Base-by-base conservation (phyloP, 92 coral and sea anemone species). In the Scolanthus callimorphus region DNA sequence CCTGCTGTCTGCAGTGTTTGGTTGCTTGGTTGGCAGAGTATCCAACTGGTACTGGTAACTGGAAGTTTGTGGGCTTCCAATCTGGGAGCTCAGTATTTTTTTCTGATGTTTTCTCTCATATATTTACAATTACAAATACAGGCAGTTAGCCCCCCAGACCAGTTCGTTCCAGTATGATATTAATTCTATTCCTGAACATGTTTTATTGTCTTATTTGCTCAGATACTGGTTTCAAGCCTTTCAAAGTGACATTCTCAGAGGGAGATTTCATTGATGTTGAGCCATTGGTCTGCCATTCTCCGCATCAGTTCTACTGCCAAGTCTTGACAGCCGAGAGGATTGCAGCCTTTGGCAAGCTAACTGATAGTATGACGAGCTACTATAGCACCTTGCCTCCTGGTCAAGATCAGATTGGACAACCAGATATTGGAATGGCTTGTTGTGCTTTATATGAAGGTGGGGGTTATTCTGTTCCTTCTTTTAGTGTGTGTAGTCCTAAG, bases 261-360 rank as follows among this genome's bases (percentile, higher is more conserved):
- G 79, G 70, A 17, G 76, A 70, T 9, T 82, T 23, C 55, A 51
- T 72, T 37, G 79, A 82, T 22, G 63, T 86, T 21, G 70, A 69
- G 21, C 90, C 90, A 17, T 54, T 74, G 19, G 67, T 69, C 1
- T 81, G 91, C 58, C 72, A 71, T 23, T 70, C 57, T 49, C 98
- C 98, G 27, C 71, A 77, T 39, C 68, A 62, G 22, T 92, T 92
- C 67, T 39, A 82, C 69, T 84, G 96, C 57, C 98, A 92, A 57
- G 70, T 92, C 25, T 74, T 82, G 54, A 62, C 67, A 3, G 77
- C 65, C 21, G 66, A 64, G 27, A 80, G 63, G 23, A 71, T 64
- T 51, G 57, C 30, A 24, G 60, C 29, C 43, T 82, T 86, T 27
- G 67, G 72, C 2, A 67, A 77, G 50, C 51, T 82, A 29, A 82